Conservation (phyloP, 2,888 invertebrate genomes). For the Anagyrus pseudococci region DNA sequence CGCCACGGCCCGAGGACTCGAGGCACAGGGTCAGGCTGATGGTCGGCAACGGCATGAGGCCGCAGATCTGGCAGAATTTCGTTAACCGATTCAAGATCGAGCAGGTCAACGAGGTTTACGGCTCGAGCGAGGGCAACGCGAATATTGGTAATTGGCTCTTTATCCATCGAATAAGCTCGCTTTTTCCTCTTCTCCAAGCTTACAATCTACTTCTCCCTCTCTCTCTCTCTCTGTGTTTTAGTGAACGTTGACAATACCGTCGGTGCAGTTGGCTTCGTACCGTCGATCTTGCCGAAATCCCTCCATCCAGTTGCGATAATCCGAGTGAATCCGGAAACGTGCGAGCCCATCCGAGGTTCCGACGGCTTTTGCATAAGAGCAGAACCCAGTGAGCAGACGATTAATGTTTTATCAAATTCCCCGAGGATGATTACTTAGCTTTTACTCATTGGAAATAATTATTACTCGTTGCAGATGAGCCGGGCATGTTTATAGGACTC, state of each 20-base stretch:
- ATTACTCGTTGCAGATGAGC: constrained; percentile 70
- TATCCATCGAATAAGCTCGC: too few relatives aligned
- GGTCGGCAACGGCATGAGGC: constrained; percentile 76
- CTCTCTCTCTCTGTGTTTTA: too few relatives aligned
- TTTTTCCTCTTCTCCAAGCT: too few relatives aligned
- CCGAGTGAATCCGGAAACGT: constrained; percentile 84
- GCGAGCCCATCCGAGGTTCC: constrained; percentile 84
- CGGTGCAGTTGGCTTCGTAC: constrained; percentile 74
- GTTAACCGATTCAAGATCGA: constrained; percentile 68
- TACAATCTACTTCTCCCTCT: too few relatives aligned
- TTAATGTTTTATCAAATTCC: not conserved
- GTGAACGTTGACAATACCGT: constrained; percentile 71
- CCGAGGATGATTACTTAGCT: not conserved
- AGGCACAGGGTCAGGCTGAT: constrained; percentile 67
- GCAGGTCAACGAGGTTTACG: constrained; percentile 71
- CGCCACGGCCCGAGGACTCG: constrained; percentile 62
- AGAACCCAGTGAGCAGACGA: constrained; percentile 47
- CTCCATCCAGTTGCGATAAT: constrained; percentile 94
- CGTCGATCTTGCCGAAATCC: constrained; percentile 61
- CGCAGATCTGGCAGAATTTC: constrained; percentile 73
- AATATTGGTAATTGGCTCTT: constrained; percentile 62
- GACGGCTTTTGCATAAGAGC: constrained; percentile 79
- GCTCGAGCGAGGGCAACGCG: constrained; percentile 75
- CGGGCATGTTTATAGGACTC: constrained; percentile 84
- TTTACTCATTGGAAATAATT: too few relatives aligned